Conservation (phyloP, 2,888 invertebrate genomes). For the Salpingus planirostris region DNA sequence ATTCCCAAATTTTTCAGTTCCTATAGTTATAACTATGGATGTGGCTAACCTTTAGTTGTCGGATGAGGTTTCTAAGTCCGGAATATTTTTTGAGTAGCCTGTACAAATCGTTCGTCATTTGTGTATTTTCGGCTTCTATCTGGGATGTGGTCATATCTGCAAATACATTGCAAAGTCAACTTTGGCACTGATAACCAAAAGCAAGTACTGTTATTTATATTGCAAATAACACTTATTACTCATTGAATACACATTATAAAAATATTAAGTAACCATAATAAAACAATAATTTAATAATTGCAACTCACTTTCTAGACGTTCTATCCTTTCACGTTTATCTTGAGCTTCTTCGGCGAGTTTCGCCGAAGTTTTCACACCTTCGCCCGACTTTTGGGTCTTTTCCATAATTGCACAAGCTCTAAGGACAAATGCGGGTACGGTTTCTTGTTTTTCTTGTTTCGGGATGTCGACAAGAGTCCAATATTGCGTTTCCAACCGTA, state of each 20-base stretch:
- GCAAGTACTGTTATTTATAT: constrained; percentile 3
- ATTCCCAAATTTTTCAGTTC: too few species aligned
- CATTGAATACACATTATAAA: too few species aligned
- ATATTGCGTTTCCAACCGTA: constrained; percentile 84
- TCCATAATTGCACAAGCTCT: constrained; percentile 88
- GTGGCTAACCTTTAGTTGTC: constrained; percentile 74
- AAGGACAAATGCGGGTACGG: constrained; percentile 84
- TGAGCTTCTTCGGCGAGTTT: constrained; percentile 81
- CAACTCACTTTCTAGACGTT: constrained; percentile 66
- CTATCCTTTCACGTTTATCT: constrained; percentile 73
- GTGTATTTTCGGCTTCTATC: constrained; percentile 88
- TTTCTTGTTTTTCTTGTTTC: constrained; percentile 88
- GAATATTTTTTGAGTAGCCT: constrained; percentile 87
- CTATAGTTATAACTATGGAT: too few species aligned
- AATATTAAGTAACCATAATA: constrained; percentile 1
- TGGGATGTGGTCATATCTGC: constrained; percentile 88
- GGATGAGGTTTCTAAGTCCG: constrained; percentile 77
- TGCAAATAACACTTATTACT: too few species aligned
- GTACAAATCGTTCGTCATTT: constrained; percentile 89
- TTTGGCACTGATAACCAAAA: background rate
- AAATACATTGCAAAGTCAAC: constrained; percentile 28
- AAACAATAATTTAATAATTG: constrained; percentile 2
- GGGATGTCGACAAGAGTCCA: constrained; percentile 92
- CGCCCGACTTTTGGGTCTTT: constrained; percentile 82
- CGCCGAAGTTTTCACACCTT: constrained; percentile 78